phyloP scores from a whole-genome alignment of 2,888 invertebrate genomes.

The Trichopria drosophilae region DNA sequence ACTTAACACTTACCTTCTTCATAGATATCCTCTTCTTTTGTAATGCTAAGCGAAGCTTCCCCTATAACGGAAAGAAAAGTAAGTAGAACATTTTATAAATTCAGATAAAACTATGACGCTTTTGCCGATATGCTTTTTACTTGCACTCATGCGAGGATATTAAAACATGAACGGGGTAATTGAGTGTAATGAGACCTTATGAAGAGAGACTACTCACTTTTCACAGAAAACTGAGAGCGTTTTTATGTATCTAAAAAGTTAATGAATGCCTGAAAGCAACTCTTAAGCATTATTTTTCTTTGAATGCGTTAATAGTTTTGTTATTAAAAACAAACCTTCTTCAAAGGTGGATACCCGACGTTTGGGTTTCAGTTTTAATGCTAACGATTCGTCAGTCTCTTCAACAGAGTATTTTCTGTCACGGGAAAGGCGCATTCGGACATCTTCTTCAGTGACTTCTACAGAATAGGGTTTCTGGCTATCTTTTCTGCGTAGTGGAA shows the following conservation, averaged over 20 bases:
- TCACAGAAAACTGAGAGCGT: too few relatives aligned
- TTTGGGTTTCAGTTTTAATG: slow-evolving; percentile 72
- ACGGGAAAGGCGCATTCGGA: slow-evolving; percentile 56
- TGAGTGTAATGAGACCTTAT: too few relatives aligned
- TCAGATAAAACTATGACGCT: slow-evolving; percentile 13
- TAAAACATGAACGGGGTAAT: too few relatives aligned
- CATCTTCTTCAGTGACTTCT: slow-evolving; percentile 62
- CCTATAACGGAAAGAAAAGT: slow-evolving; percentile 61
- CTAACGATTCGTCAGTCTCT: slow-evolving; percentile 68
- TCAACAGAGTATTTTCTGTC: slow-evolving; percentile 58
- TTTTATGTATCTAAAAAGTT: too few relatives aligned
- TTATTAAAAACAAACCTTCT: slow-evolving; percentile 63
- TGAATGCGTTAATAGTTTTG: too few relatives aligned
- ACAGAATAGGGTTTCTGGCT: slow-evolving; percentile 57
- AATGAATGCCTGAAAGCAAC: too few relatives aligned
- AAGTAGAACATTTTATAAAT: slow-evolving; percentile 19
- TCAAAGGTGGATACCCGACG: slow-evolving; percentile 68
- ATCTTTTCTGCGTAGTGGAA: slow-evolving; percentile 52
- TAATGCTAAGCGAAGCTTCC: slow-evolving; percentile 72
- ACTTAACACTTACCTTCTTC: slow-evolving; percentile 58
- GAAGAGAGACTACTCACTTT: too few relatives aligned
- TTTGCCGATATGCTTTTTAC: slow-evolving; percentile 55
- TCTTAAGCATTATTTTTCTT: too few relatives aligned
- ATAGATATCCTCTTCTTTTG: slow-evolving; percentile 68
- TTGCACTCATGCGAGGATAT: too few relatives aligned